These are phyloP conservation scores for Netelia inedita DNA, from an alignment of 2,888 invertebrate species.

Conservation along the genomic window DNA sequence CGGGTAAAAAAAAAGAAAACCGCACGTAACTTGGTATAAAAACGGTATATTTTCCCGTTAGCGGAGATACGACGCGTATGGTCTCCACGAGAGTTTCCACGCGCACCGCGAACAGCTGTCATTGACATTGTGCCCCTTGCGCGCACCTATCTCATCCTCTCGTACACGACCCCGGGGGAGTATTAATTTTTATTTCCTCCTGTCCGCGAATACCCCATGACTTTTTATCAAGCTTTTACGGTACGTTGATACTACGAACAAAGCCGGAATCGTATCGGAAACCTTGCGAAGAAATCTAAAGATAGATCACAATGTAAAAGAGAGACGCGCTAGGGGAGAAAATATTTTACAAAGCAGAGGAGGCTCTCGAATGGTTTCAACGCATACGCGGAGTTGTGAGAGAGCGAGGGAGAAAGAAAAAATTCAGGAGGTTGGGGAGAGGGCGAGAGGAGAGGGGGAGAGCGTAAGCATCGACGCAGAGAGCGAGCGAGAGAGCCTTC, in stretches of 20 bases:
- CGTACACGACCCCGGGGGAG: not conserved
- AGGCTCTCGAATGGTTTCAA: not conserved
- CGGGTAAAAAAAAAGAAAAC: not conserved
- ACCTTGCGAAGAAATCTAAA: slow-evolving; percentile 49
- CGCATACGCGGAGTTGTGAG: slow-evolving; percentile 3
- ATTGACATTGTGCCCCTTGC: slow-evolving; percentile 79
- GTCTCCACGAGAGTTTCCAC: slow-evolving; percentile 34
- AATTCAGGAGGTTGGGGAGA: slow-evolving; percentile 13
- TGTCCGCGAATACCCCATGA: slow-evolving; percentile 38
- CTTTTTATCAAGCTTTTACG: not conserved
- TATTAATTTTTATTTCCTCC: slow-evolving; percentile 56
- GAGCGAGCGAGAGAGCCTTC: slow-evolving; percentile 59
- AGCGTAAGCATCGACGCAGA: slow-evolving; percentile 24
- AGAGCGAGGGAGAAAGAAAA: slow-evolving; percentile 38
- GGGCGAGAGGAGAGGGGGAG: not conserved
- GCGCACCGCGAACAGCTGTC: slow-evolving; percentile 79
- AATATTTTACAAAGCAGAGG: slow-evolving; percentile 5
- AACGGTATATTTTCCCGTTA: not conserved
- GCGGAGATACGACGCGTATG: not conserved
- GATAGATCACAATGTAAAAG: slow-evolving; percentile 44
- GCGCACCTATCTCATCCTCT: slow-evolving; percentile 36
- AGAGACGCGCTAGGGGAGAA: not conserved
- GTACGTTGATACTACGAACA: not conserved
- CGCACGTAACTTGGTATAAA: not conserved
- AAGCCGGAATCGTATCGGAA: slow-evolving; percentile 9